These are phyloP conservation scores for Leptopilina syphax DNA, from an alignment of 2,888 invertebrate genomes.

Conservation along the genomic window DNA sequence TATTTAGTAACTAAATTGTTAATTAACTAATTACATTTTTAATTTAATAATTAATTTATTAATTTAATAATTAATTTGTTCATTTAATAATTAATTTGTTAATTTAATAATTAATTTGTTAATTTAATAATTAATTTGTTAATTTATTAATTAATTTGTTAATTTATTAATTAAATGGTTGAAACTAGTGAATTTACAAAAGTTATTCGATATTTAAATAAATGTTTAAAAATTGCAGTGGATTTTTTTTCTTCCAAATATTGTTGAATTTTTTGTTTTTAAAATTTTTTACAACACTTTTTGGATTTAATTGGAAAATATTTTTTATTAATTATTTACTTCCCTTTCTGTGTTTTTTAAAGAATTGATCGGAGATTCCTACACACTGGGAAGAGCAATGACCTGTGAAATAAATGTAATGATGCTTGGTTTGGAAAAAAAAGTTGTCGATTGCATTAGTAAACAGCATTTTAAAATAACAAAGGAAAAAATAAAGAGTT, in stretches of 20 bases:
- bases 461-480: constrained; percentile 82
- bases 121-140: not conserved
- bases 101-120: not conserved
- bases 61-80: constrained; percentile 10
- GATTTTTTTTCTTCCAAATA: too few species aligned
- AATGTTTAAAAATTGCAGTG: too few species aligned
- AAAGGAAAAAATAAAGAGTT: constrained; percentile 76
- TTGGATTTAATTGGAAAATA: too few species aligned
- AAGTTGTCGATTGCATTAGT: constrained; percentile 79
- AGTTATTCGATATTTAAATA: too few species aligned
- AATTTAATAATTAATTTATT: not conserved
- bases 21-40: not conserved
- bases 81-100: not conserved
- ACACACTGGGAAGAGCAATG: constrained; percentile 79
- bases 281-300: too few species aligned
- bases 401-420: constrained; percentile 79
- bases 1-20: too few species aligned
- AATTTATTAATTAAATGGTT: not conserved
- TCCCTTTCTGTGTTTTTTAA: constrained; percentile 44
- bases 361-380: constrained; percentile 80
- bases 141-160: not conserved
- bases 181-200: too few species aligned
- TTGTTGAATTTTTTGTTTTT: too few species aligned
- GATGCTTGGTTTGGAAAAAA: constrained; percentile 76
- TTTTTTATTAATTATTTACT: too few species aligned